Evolutionary conservation across 2,888 invertebrate species (phyloP), one percentile per base, ranked within the genome.

Genomic region (Fragum whitleyi): DNA sequence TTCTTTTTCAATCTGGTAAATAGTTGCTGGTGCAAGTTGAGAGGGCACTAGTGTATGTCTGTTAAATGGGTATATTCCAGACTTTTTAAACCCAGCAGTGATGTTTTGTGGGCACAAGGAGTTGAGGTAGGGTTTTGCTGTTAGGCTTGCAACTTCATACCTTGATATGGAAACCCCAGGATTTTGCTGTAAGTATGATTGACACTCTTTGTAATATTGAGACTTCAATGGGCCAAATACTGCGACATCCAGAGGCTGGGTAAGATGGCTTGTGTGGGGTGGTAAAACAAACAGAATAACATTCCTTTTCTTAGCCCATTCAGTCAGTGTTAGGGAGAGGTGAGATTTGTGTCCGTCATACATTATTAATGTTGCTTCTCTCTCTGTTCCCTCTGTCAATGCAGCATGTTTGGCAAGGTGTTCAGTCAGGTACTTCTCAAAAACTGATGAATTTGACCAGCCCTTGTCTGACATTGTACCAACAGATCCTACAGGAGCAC

Each of bases 271-370:
- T n/a, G n/a, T n/a, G n/a, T n/a, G n/a, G n/a, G n/a, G n/a, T n/a
- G n/a, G 79, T 7, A 77, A 36, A 19, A 79, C 79, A 72, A 73
- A 77, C 7, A 77, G 23, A n/a, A 83, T 61, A 29, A 76, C 79
- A 79, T 84, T 84, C 0, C 65, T 65, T 47, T 74, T 74, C 67
- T 28, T 67, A 9, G 84, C 79, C 81, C 81, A 84, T 11, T 75
- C 61, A 16, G 80, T 65, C 9, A 80, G 62, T 2, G 76, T 83
- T 6, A 83, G 57, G 0, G 47, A 26, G 19, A 77, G n/a, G 61
- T 80, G 80, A 0, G 69, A 80, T 28, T 73, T 80, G 23, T 81
- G 84, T 3, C 80, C 81, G 71, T 84, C 74, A 73, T 85, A 79
- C 3, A 85, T 21, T 21, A 78, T 74, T 6, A 78, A 51, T 3